Conservation (phyloP, 1,140 invertebrate species). For the Ceratosolen fusciceps region DNA sequence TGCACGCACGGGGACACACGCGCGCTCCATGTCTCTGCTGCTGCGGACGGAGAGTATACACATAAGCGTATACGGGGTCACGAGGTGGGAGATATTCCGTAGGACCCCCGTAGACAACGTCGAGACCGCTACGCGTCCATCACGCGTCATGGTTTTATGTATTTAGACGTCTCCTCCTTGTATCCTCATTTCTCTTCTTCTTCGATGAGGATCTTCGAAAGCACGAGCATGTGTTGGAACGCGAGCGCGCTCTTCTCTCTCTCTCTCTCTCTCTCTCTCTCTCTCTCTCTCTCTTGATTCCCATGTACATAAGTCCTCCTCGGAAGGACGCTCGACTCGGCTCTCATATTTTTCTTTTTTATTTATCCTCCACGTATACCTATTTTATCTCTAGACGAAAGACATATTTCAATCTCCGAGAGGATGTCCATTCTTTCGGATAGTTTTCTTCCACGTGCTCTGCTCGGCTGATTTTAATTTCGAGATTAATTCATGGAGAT, state of each 20-base stretch:
- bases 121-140: conserved; percentile 67
- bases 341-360: conserved; percentile 20
- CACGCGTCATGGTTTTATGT: conserved; percentile 66
- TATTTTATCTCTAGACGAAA: conserved; percentile 44
- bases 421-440: conserved; percentile 10
- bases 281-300: neutral
- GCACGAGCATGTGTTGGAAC: neutral
- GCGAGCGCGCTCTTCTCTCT: neutral
- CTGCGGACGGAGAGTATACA: too few species aligned
- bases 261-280: conserved; percentile 32
- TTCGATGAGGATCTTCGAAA: conserved; percentile 6
- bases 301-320: neutral
- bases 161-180: conserved; percentile 67
- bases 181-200: conserved; percentile 55
- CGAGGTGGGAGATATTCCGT: conserved; percentile 38
- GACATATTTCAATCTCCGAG: conserved; percentile 43
- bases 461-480: conserved; percentile 37
- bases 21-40: too few species aligned
- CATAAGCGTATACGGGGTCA: conserved; percentile 22
- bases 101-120: conserved; percentile 64
- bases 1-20: conserved; percentile 11
- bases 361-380: conserved; percentile 27
- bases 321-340: neutral
- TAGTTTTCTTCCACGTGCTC: neutral
- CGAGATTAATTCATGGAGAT: conserved; percentile 35